Evolutionary conservation across 2,113 vertebrate genomes (phyloP).

Genomic region (Bettongia penicillata): DNA sequence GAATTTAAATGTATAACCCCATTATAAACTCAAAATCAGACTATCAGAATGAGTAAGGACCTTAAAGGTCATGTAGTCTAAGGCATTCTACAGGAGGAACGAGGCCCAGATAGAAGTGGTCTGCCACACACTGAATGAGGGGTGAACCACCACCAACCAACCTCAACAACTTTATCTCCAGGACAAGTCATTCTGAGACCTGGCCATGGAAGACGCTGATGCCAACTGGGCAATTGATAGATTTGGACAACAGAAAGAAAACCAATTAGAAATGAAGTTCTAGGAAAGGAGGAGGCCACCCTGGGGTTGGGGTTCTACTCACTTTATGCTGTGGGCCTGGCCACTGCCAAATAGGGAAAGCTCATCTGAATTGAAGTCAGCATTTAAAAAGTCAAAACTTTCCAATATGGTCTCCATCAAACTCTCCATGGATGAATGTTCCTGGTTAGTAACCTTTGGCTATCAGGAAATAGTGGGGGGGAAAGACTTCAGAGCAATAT

Average conservation of each 20-base stretch:
- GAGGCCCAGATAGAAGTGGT: not conserved
- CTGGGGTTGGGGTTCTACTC: not conserved
- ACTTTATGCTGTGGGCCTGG: conserved; percentile 89
- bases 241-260: not conserved
- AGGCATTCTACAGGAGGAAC: not conserved
- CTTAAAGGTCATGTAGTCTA: not conserved
- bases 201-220: not conserved
- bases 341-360: conserved; percentile 87
- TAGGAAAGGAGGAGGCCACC: not conserved
- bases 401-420: conserved; percentile 93
- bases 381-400: conserved; percentile 94
- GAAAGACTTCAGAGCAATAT: not conserved
- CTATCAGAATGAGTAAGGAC: not conserved
- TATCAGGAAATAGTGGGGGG: conserved; percentile 60
- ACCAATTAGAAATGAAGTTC: not conserved
- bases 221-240: not conserved
- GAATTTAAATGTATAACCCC: not conserved
- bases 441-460: conserved; percentile 79
- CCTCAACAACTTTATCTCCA: not conserved
- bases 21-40: not conserved
- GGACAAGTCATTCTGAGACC: not conserved
- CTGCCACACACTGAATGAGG: not conserved
- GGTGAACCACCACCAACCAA: not conserved
- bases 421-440: conserved; percentile 87
- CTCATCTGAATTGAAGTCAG: conserved; percentile 89